phyloP scores from a whole-genome alignment of 2,888 invertebrate genomes.

The Crocallis elinguaria region DNA sequence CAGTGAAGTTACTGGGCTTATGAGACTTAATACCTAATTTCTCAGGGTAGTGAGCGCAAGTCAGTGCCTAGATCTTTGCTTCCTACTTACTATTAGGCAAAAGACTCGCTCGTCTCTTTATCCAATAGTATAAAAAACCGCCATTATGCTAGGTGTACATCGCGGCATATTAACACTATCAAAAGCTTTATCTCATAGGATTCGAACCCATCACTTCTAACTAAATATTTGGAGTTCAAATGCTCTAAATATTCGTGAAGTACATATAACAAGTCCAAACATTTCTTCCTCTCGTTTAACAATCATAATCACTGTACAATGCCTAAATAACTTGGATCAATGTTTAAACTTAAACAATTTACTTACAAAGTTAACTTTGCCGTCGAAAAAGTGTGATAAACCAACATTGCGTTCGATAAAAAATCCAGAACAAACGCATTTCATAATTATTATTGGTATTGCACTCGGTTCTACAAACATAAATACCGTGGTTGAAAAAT shows the following conservation, averaged over 20 bases:
- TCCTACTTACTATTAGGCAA: too few relatives aligned
- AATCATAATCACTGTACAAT: slow-evolving; percentile 22
- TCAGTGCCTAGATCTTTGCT: too few relatives aligned
- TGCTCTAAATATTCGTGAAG: slow-evolving; percentile 18
- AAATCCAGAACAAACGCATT: neutral
- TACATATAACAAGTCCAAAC: slow-evolving; percentile 15
- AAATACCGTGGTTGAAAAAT: neutral
- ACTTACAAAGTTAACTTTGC: slow-evolving; percentile 12
- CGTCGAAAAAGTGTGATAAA: neutral
- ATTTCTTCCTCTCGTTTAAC: slow-evolving; percentile 12
- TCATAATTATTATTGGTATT: slow-evolving; percentile 5
- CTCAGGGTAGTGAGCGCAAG: too few relatives aligned
- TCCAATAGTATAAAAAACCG: too few relatives aligned
- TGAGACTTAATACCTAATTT: too few relatives aligned
- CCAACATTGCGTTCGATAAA: neutral
- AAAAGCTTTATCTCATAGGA: too few relatives aligned
- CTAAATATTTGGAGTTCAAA: slow-evolving; percentile 7
- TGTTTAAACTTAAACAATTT: slow-evolving; percentile 9
- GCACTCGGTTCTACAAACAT: slow-evolving; percentile 5
- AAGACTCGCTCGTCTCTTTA: too few relatives aligned
- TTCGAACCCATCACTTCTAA: too few relatives aligned
- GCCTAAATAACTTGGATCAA: slow-evolving; percentile 18
- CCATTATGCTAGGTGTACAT: too few relatives aligned
- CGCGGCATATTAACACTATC: too few relatives aligned
- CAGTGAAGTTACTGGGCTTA: too few relatives aligned